Evolutionary conservation across 2,888 invertebrate genomes (phyloP).

Genomic region (Himalopsyche japonica): DNA sequence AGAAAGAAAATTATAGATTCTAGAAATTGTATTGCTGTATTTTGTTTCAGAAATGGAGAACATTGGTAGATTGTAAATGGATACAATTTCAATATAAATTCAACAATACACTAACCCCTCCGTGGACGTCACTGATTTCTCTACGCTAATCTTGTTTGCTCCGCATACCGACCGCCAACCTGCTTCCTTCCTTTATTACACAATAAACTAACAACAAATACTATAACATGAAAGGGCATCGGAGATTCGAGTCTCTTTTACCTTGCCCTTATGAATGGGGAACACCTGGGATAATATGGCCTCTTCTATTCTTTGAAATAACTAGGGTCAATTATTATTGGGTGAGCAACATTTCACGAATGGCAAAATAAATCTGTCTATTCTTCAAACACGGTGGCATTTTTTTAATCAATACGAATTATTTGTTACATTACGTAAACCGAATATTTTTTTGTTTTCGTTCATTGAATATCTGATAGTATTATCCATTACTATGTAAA

Average conservation of each 20-base stretch:
- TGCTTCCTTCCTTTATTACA: constrained; percentile 18
- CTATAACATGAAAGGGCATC: background rate
- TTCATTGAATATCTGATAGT: no score
- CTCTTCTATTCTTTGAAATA: background rate
- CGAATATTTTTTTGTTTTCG: no score
- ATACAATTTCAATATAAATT: no score
- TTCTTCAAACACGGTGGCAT: no score
- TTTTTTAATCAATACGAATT: no score
- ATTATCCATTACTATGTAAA: no score
- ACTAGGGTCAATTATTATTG: background rate
- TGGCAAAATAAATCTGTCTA: background rate
- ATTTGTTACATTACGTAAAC: no score
- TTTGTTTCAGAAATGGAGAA: no score
- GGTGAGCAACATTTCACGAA: background rate
- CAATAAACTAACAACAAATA: constrained; percentile 3
- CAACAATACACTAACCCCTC: no score
- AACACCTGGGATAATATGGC: background rate
- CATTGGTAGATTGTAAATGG: no score
- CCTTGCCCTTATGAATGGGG: background rate
- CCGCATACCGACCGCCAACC: constrained; percentile 36
- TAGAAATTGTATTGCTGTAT: no score
- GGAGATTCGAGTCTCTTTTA: background rate
- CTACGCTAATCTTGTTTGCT: constrained; percentile 33
- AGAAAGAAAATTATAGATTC: no score
- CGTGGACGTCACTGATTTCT: background rate